Conservation (phyloP, 1,140 invertebrate species). For the Magallana gigas region DNA sequence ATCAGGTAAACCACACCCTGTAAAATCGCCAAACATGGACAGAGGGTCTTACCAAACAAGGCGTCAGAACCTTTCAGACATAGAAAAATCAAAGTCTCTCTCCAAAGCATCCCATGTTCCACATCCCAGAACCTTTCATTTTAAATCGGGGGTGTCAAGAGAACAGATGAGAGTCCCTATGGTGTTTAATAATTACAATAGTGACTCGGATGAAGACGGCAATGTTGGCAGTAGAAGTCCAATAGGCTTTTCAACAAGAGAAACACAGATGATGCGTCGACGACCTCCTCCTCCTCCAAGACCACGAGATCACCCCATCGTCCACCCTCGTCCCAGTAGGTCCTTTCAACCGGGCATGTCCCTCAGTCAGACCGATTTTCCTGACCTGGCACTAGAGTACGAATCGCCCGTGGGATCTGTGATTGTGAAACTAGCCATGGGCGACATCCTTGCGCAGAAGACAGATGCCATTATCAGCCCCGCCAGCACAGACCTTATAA, state of each 20-base stretch:
- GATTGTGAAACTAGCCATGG: slow-evolving; percentile 53
- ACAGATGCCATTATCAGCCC: slow-evolving; percentile 62
- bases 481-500: slow-evolving; percentile 45
- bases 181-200: neutral
- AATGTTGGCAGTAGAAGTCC: neutral
- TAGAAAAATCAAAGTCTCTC: neutral
- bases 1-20: neutral
- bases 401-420: slow-evolving; percentile 48
- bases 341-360: slow-evolving; percentile 5
- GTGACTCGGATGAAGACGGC: neutral
- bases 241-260: neutral
- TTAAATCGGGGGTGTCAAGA: neutral
- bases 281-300: neutral
- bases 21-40: neutral
- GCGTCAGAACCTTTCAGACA: neutral
- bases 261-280: neutral
- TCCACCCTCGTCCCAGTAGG: neutral
- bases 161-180: neutral
- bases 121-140: neutral
- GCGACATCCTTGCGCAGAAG: slow-evolving; percentile 55
- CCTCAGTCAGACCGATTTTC: slow-evolving; percentile 54
- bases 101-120: neutral
- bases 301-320: neutral
- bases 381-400: slow-evolving; percentile 52
- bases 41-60: neutral